phyloP scores from a whole-genome alignment of 2,888 invertebrate species.

The Cheiracanthium punctorium region DNA sequence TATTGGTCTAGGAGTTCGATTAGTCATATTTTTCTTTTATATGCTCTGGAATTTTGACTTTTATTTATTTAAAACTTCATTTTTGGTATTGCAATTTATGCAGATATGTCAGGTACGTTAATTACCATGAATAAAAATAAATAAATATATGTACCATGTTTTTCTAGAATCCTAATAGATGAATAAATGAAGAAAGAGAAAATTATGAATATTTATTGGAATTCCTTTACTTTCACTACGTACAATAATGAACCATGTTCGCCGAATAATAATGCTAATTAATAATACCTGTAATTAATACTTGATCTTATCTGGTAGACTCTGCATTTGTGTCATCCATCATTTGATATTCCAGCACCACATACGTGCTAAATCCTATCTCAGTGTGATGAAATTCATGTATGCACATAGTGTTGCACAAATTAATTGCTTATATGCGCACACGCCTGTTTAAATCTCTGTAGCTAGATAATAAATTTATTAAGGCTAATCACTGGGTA shows the following conservation, averaged over 20 bases:
- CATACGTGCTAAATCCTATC: not conserved
- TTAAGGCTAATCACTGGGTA: conserved; percentile 66
- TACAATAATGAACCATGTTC: not conserved
- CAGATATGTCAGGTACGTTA: no score
- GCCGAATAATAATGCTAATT: conserved; percentile 15
- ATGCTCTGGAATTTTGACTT: no score
- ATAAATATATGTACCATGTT: no score
- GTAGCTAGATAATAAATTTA: conserved; percentile 60
- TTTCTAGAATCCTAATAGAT: no score
- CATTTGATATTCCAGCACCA: not conserved
- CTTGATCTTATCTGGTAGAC: conserved; percentile 32
- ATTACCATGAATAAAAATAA: no score
- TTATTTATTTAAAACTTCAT: no score
- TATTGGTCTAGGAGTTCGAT: no score
- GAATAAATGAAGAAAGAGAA: not conserved
- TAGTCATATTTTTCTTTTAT: no score
- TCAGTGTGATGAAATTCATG: conserved; percentile 26
- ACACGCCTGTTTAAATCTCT: conserved; percentile 28
- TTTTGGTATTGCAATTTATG: no score
- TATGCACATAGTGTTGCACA: conserved; percentile 33
- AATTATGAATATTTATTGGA: conserved; percentile 1
- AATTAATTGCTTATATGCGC: conserved; percentile 16
- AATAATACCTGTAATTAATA: conserved; percentile 26
- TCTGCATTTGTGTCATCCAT: not conserved
- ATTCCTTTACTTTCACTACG: not conserved